Percentiles rank a stretch among this genome's conserved stretches.
phyloP scores from a whole-genome alignment of 1,140 invertebrate species.

The Dryas iulia region DNA sequence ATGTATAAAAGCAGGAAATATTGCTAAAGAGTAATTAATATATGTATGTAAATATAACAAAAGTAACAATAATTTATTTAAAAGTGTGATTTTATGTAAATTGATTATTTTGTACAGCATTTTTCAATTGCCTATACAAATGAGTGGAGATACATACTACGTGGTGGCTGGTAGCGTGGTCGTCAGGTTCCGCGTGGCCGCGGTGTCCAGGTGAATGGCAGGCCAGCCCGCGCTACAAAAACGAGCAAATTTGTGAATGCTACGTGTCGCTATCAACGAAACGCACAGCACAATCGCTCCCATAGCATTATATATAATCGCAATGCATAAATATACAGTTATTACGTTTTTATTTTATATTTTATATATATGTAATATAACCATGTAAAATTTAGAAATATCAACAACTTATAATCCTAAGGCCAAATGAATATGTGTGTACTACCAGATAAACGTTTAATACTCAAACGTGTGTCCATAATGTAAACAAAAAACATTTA shows the following conservation, averaged over 20 bases:
- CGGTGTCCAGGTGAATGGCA: conserved; percentile 62
- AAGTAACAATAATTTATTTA: no score
- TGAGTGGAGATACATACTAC: conserved; percentile 55
- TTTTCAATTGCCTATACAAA: background rate
- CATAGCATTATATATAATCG: conserved; percentile 27
- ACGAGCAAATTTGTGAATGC: conserved; percentile 47
- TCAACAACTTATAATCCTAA: background rate
- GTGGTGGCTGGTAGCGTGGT: conserved; percentile 47
- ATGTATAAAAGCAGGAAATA: no score
- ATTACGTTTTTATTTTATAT: background rate
- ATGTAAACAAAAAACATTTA: background rate
- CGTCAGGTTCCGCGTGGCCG: conserved; percentile 44
- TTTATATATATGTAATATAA: background rate
- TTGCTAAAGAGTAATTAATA: no score
- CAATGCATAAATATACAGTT: conserved; percentile 21
- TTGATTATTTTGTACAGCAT: background rate
- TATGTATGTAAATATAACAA: no score
- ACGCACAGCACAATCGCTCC: conserved; percentile 30
- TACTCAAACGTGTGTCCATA: background rate
- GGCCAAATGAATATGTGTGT: background rate
- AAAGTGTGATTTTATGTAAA: background rate
- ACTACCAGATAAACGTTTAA: background rate
- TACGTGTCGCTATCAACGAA: conserved; percentile 10
- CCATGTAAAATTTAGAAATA: background rate
- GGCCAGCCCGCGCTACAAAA: conserved; percentile 67